Conservation (phyloP, 2,888 invertebrate genomes). For the Thera obeliscata region DNA sequence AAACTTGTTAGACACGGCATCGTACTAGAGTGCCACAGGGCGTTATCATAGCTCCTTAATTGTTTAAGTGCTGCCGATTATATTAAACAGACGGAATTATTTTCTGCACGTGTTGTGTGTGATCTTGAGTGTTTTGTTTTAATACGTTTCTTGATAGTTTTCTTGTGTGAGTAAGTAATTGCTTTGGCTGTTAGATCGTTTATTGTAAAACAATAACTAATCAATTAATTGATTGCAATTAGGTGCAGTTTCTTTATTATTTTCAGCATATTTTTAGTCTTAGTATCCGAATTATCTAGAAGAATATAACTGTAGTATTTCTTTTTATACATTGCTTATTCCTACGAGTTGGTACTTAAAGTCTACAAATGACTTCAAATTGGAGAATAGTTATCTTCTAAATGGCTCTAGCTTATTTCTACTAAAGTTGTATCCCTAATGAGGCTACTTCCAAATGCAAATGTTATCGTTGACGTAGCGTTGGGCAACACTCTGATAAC, state of each 20-base stretch:
- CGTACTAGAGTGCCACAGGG: conserved; percentile 28
- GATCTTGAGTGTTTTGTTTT: conserved; percentile 18
- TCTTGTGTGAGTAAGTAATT: not conserved
- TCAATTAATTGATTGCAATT: not conserved
- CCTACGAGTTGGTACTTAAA: too few relatives aligned
- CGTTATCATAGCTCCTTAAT: conserved; percentile 26
- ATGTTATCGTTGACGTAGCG: conserved; percentile 35
- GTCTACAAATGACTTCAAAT: too few relatives aligned
- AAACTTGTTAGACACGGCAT: conserved; percentile 12
- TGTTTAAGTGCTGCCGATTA: conserved; percentile 34
- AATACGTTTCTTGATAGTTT: conserved; percentile 10
- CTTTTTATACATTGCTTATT: too few relatives aligned
- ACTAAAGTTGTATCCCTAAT: conserved; percentile 16
- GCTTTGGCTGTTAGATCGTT: not conserved
- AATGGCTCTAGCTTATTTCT: not conserved
- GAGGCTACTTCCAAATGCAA: conserved; percentile 31
- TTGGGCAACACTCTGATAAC: conserved; percentile 39
- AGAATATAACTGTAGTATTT: too few relatives aligned
- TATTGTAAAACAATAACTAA: not conserved
- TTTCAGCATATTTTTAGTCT: too few relatives aligned
- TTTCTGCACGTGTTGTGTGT: conserved; percentile 29
- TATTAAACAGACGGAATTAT: conserved; percentile 30
- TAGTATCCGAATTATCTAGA: too few relatives aligned
- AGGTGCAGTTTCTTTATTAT: too few relatives aligned
- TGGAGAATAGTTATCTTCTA: not conserved